Percentiles rank a stretch among this genome's conserved stretches.
These are phyloP conservation scores for Maccullochella peelii DNA, from an alignment of 2,113 vertebrate species.

Conservation along the genomic window DNA sequence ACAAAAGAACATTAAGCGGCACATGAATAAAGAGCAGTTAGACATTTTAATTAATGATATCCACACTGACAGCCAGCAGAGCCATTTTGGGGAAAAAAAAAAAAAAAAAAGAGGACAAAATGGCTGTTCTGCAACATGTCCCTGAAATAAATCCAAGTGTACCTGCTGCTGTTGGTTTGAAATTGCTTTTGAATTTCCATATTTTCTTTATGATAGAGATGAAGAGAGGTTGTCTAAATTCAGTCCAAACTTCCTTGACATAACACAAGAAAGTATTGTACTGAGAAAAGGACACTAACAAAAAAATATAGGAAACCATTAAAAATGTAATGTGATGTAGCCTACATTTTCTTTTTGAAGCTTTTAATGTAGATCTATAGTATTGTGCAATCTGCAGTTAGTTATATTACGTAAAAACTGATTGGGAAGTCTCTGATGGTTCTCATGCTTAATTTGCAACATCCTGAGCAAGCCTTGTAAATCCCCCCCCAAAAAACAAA, in stretches of 20 bases:
- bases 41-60: conserved; percentile 38
- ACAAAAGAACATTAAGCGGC: conserved; percentile 1
- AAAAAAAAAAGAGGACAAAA: neutral
- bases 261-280: neutral
- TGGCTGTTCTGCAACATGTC: conserved; percentile 21
- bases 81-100: neutral
- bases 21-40: conserved; percentile 27
- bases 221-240: neutral
- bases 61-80: conserved; percentile 3
- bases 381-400: conserved; percentile 17
- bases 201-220: conserved; percentile 6
- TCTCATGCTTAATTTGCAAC: conserved; percentile 11
- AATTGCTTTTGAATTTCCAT: conserved; percentile 33
- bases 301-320: neutral
- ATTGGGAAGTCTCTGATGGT: conserved; percentile 9
- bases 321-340: neutral
- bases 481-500: neutral
- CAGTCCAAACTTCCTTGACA: conserved; percentile 6
- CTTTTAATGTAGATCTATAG: neutral
- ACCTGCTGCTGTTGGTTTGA: neutral
- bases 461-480: neutral
- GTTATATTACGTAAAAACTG: neutral
- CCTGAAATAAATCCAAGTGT: no score
- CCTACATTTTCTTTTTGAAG: neutral
- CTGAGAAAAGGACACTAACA: neutral